Evolutionary conservation across 2,113 vertebrate genomes (phyloP).

Genomic region (Herpailurus yagouaroundi): DNA sequence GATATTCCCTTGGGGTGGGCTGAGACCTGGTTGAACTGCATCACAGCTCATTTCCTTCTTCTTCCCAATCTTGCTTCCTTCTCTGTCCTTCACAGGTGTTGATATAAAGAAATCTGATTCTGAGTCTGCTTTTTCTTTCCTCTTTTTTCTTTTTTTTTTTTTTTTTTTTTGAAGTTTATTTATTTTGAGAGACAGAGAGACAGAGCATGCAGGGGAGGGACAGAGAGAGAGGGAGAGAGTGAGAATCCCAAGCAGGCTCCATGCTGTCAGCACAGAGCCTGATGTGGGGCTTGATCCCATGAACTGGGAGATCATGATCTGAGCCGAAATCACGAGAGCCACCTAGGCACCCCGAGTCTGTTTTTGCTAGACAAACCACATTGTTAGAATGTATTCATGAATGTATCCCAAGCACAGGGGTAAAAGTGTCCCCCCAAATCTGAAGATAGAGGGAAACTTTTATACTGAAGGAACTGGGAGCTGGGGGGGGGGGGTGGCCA

Average conservation of each 20-base stretch:
- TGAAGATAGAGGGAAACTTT: neutral
- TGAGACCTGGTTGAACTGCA: neutral
- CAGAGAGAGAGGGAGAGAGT: no score
- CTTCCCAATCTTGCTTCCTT: neutral
- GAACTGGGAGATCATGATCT: no score
- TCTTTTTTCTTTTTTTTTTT: no score
- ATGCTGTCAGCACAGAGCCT: no score
- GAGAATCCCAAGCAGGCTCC: no score
- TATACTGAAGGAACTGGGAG: neutral
- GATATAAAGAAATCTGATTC: neutral
- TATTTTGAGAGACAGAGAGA: no score
- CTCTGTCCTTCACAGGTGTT: neutral
- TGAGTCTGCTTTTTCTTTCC: neutral
- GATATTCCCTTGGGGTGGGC: neutral
- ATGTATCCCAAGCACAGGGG: neutral
- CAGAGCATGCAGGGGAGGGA: no score
- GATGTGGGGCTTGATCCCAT: no score
- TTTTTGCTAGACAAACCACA: neutral
- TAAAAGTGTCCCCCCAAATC: neutral
- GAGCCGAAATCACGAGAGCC: no score
- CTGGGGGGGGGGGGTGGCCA: no score
- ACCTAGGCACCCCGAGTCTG: neutral
- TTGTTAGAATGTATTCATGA: neutral
- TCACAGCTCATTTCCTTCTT: neutral
- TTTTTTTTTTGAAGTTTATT: no score